A percentile compares a stretch with the other conserved stretches of the same genome.
Conservation (phyloP, 2,797 vertebrate genomes). For the Momotus momota region DNA sequence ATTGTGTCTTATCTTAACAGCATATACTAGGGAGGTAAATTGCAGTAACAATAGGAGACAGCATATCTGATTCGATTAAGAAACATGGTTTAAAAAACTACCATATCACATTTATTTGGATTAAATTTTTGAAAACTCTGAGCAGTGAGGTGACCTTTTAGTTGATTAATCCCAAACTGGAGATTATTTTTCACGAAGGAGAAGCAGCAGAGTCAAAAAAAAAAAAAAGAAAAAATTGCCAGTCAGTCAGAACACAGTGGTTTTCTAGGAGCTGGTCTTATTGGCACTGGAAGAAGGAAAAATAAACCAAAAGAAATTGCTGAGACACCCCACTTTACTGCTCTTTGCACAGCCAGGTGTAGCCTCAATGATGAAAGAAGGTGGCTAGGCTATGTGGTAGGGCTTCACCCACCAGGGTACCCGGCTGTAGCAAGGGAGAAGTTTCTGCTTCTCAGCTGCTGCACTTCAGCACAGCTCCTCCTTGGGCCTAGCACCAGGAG, state of each 20-base stretch:
- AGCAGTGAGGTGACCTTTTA: not conserved
- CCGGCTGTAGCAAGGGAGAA: not conserved
- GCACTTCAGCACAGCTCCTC: not conserved
- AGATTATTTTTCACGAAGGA: conserved; percentile 19
- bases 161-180: conserved; percentile 21
- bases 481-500: accelerated
- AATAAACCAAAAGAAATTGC: not conserved
- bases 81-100: not conserved
- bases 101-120: not conserved
- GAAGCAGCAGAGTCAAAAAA: not conserved
- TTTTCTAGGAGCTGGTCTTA: not conserved
- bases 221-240: not conserved
- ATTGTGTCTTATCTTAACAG: conserved; percentile 51
- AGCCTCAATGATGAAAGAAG: too few relatives aligned
- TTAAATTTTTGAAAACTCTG: conserved; percentile 7
- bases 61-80: not conserved
- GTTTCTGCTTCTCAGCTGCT: not conserved
- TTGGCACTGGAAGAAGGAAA: not conserved
- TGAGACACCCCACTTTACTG: not conserved
- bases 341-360: not conserved
- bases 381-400: accelerated
- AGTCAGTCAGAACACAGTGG: not conserved
- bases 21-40: conserved; percentile 47
- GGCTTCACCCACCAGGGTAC: accelerated
- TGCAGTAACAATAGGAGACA: conserved; percentile 41